These are phyloP conservation scores for Silvanus unidentatus DNA, from an alignment of 2,888 invertebrate genomes.

Conservation along the genomic window DNA sequence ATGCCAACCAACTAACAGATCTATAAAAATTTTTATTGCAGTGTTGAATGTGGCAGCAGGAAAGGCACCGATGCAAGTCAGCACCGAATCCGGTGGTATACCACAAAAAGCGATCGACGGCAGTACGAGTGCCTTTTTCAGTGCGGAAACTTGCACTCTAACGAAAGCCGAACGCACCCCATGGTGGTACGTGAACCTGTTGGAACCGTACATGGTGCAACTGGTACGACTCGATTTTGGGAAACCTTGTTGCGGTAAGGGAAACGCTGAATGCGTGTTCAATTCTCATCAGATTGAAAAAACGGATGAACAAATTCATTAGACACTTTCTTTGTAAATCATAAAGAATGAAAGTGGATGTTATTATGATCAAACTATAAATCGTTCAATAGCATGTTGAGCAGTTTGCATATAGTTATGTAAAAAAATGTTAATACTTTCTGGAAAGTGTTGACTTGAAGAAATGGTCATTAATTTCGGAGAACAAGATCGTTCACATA, in stretches of 20 bases:
- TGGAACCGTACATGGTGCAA: conserved; percentile 94
- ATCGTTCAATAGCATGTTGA: too few relatives aligned
- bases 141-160: conserved; percentile 78
- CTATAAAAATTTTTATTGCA: conserved; percentile 45
- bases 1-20: too few relatives aligned
- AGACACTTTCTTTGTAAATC: too few relatives aligned
- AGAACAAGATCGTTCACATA: too few relatives aligned
- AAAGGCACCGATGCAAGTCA: conserved; percentile 91
- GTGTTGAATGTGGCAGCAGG: conserved; percentile 91
- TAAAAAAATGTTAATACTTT: too few relatives aligned
- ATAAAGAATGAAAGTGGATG: too few relatives aligned
- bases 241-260: conserved; percentile 84
- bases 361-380: background rate
- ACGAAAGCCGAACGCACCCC: conserved; percentile 78
- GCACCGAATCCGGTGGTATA: conserved; percentile 74
- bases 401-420: too few relatives aligned
- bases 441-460: too few relatives aligned
- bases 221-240: conserved; percentile 86
- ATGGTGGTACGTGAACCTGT: conserved; percentile 93
- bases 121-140: conserved; percentile 77
- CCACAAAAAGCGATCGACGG: conserved; percentile 90
- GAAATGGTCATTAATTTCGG: too few relatives aligned
- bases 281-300: background rate
- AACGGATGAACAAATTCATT: too few relatives aligned
- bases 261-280: background rate